Conservation (phyloP, 2,888 invertebrate genomes). For the Lasiommata megera region DNA sequence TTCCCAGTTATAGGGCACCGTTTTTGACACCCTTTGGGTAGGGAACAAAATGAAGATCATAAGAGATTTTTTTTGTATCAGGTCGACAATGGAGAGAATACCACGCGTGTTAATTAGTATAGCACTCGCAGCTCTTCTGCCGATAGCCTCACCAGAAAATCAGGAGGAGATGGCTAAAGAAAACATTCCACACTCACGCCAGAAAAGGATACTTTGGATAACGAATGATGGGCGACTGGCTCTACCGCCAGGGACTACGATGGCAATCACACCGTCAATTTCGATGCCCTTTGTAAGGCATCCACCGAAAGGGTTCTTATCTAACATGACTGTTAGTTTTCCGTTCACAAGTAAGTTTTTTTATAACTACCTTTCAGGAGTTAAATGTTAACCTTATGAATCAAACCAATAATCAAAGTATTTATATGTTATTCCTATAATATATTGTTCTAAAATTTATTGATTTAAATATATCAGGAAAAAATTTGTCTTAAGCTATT, state of each 20-base stretch:
- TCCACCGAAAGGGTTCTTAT: conserved; percentile 92
- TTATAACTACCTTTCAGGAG: not conserved
- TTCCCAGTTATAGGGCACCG: too few species aligned
- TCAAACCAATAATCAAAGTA: not conserved
- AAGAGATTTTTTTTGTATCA: not conserved
- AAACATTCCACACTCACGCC: conserved; percentile 85
- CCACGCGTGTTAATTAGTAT: conserved; percentile 71
- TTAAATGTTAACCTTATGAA: not conserved
- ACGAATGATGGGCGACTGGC: conserved; percentile 92
- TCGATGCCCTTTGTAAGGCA: conserved; percentile 91
- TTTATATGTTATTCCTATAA: not conserved
- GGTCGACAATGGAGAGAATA: conserved; percentile 64
- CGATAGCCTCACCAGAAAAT: conserved; percentile 60
- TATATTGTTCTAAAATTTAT: too few species aligned
- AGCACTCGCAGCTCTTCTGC: conserved; percentile 67
- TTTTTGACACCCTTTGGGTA: too few species aligned
- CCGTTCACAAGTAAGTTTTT: conserved; percentile 90
- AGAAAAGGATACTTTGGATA: conserved; percentile 92
- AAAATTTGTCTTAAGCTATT: too few species aligned
- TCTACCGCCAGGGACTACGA: conserved; percentile 90
- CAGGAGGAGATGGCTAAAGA: conserved; percentile 60
- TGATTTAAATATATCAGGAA: too few species aligned
- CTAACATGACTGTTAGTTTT: conserved; percentile 91
- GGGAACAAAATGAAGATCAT: not conserved
- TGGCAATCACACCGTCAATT: conserved; percentile 90